These are phyloP conservation scores for Leucophenga varia DNA, from an alignment of 1,140 invertebrate genomes.

Conservation along the genomic window DNA sequence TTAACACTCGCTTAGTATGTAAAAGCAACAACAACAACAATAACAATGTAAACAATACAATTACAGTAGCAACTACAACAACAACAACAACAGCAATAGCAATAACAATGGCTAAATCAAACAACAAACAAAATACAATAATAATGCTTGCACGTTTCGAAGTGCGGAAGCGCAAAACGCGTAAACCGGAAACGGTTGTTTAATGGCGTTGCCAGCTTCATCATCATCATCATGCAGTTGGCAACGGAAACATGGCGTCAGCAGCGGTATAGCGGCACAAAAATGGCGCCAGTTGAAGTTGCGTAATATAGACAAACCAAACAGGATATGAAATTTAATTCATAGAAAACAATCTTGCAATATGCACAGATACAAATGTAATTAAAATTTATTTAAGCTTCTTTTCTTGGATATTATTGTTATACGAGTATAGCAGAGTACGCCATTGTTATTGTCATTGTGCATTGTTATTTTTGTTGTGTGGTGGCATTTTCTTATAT, in stretches of 20 bases:
- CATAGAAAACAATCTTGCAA: slow-evolving; percentile 38
- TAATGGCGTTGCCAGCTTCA: slow-evolving; percentile 49
- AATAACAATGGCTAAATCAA: slow-evolving; percentile 20
- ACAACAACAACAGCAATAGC: slow-evolving; percentile 45
- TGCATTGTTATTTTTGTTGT: not conserved
- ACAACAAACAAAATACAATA: no score
- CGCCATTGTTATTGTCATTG: slow-evolving; percentile 16
- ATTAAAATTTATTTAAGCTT: slow-evolving; percentile 50
- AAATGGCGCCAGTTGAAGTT: not conserved
- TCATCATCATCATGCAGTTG: slow-evolving; percentile 42
- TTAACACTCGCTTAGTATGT: no score
- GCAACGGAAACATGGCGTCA: slow-evolving; percentile 10
- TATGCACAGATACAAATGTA: slow-evolving; percentile 43
- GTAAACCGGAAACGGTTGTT: slow-evolving; percentile 53
- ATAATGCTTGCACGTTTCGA: slow-evolving; percentile 30
- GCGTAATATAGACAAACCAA: slow-evolving; percentile 1
- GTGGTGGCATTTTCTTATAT: slow-evolving; percentile 19
- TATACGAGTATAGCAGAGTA: no score
- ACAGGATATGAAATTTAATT: slow-evolving; percentile 51
- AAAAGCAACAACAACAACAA: slow-evolving; percentile 44
- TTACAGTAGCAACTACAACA: slow-evolving; percentile 45
- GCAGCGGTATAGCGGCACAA: no score
- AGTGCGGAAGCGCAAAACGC: slow-evolving; percentile 53
- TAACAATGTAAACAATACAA: slow-evolving; percentile 45
- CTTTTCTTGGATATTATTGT: no score